Percentiles rank a stretch among this genome's conserved stretches.
phyloP scores from a whole-genome alignment of 2,797 vertebrate species.

The Naso thynnoides region DNA sequence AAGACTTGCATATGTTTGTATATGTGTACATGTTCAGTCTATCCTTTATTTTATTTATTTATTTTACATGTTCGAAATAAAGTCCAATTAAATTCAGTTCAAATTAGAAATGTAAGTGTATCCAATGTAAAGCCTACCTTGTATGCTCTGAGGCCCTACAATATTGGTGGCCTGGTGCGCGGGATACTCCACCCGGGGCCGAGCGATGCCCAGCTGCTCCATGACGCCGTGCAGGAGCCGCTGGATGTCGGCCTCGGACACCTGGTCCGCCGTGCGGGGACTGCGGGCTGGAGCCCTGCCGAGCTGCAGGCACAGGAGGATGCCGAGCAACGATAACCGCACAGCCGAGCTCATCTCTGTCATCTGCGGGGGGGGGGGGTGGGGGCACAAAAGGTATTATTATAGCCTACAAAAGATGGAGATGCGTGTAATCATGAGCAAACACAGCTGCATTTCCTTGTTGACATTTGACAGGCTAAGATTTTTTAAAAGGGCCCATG shows the following conservation, averaged over 20 bases:
- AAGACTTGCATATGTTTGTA: too few species aligned
- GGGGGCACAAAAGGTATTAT: background rate
- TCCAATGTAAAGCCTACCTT: slow-evolving; percentile 82
- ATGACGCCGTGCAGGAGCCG: slow-evolving; percentile 96
- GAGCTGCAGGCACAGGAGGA: slow-evolving; percentile 82
- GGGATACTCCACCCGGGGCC: slow-evolving; percentile 95
- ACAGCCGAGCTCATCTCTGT: slow-evolving; percentile 61
- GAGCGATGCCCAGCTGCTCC: slow-evolving; percentile 97
- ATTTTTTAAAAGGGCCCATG: rapidly evolving
- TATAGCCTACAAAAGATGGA: background rate
- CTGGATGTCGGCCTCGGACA: slow-evolving; percentile 95
- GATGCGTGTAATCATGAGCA: background rate
- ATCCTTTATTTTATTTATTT: too few species aligned
- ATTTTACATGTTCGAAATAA: too few species aligned
- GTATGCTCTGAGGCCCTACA: slow-evolving; percentile 96
- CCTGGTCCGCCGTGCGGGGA: slow-evolving; percentile 88
- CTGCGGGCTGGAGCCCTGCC: slow-evolving; percentile 84
- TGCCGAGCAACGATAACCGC: slow-evolving; percentile 75
- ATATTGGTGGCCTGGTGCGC: slow-evolving; percentile 97
- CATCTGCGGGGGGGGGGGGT: slow-evolving; percentile 35
- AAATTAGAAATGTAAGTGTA: too few species aligned
- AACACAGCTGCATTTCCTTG: slow-evolving; percentile 24
- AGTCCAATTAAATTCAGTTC: too few species aligned
- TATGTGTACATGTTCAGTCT: too few species aligned
- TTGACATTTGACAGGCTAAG: background rate